These are phyloP conservation scores for Aricia artaxerxes DNA, from an alignment of 2,888 invertebrate genomes.

Conservation along the genomic window DNA sequence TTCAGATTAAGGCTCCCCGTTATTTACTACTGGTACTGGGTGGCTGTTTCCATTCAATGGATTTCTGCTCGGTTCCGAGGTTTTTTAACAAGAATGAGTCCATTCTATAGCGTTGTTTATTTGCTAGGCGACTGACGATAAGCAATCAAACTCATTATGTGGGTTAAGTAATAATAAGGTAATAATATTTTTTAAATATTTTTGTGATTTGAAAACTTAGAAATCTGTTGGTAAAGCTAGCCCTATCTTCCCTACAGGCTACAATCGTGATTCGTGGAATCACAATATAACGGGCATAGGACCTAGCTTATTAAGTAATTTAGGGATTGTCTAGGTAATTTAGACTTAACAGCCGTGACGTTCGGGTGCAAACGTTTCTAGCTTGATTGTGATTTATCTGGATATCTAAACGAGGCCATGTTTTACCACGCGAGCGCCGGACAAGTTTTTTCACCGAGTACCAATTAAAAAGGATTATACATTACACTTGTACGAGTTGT, in stretches of 20 bases:
- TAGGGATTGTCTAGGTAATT: neutral
- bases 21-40: neutral
- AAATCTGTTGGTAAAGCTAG: no score
- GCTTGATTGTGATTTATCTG: neutral
- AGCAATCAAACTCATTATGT: no score
- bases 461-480: slow-evolving; percentile 21
- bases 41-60: neutral
- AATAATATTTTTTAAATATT: no score
- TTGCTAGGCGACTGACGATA: no score
- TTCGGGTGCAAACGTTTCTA: neutral
- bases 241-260: no score
- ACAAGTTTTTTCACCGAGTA: slow-evolving; percentile 7
- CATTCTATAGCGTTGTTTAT: no score
- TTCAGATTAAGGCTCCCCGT: neutral
- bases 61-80: no score
- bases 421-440: neutral
- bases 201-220: neutral
- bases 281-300: neutral
- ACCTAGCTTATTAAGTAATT: neutral
- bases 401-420: neutral
- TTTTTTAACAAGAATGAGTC: no score
- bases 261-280: neutral
- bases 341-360: neutral
- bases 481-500: neutral
- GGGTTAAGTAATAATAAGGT: no score